Evolutionary conservation across 2,888 invertebrate species (phyloP).

Genomic region (Drosophila rubida): DNA sequence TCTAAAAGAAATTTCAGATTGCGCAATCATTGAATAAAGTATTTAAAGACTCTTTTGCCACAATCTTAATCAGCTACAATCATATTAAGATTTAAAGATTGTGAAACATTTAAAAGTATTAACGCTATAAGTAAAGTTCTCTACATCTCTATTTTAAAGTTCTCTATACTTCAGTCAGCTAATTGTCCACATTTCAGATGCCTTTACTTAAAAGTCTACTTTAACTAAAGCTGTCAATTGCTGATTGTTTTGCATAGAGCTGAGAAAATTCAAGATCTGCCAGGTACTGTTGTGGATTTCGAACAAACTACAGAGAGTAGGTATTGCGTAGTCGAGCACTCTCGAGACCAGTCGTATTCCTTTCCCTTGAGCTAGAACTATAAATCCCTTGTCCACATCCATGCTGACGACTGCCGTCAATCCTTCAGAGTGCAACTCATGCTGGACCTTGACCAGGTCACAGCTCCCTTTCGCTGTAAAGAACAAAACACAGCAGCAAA

Average conservation of each 20-base stretch:
- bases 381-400: slow-evolving; percentile 7
- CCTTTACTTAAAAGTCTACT: not conserved
- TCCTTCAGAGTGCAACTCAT: slow-evolving; percentile 6
- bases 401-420: slow-evolving; percentile 3
- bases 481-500: not conserved
- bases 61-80: no score
- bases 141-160: no score
- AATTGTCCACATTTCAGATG: no score
- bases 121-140: no score
- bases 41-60: no score
- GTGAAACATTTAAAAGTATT: no score
- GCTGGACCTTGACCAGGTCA: slow-evolving; percentile 24
- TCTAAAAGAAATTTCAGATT: no score
- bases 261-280: no score
- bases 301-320: no score
- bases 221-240: not conserved
- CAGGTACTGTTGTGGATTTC: no score
- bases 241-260: not conserved
- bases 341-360: slow-evolving; percentile 6
- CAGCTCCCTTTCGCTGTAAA: slow-evolving; percentile 15
- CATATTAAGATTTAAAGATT: no score
- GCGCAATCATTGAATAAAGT: no score
- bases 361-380: not conserved
- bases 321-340: not conserved
- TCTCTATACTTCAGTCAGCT: not conserved